Conservation (phyloP, 1,140 invertebrate species). For the Pomacea maculata region DNA sequence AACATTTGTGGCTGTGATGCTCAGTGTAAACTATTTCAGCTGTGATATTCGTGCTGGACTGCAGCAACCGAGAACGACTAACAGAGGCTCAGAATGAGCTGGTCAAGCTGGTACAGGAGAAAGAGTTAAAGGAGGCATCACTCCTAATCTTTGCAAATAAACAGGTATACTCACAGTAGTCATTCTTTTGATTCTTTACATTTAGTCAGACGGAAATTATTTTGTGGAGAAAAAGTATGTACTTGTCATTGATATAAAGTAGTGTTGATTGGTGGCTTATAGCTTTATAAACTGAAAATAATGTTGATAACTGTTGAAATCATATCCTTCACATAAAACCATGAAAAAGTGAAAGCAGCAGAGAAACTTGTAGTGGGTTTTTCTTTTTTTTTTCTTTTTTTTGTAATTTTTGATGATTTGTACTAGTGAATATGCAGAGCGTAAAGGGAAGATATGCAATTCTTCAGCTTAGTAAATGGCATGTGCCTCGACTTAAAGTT, state of each 20-base stretch:
- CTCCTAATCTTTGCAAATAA: conserved; percentile 99
- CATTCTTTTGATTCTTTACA: background rate
- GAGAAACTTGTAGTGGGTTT: no score
- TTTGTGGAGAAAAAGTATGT: background rate
- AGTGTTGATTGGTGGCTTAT: no score
- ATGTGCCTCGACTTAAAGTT: no score
- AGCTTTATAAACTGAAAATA: no score
- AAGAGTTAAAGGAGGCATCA: conserved; percentile 96
- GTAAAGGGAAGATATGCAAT: no score
- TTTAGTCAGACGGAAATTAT: background rate
- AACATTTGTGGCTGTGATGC: background rate
- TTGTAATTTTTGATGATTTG: no score
- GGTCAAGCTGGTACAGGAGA: conserved; percentile 79
- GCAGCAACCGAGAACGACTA: conserved; percentile 96
- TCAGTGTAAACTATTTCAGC: conserved; percentile 39
- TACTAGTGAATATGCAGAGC: no score
- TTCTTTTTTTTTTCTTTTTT: no score
- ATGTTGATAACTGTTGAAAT: no score
- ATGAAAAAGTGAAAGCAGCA: no score
- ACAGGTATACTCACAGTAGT: conserved; percentile 70
- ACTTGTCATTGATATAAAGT: background rate
- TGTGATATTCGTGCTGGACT: conserved; percentile 98
- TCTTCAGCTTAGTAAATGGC: no score
- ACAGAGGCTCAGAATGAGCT: conserved; percentile 94
- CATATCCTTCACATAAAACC: no score